These are phyloP conservation scores for Herminia tarsipennalis DNA, from an alignment of 2,888 invertebrate genomes.

Conservation along the genomic window DNA sequence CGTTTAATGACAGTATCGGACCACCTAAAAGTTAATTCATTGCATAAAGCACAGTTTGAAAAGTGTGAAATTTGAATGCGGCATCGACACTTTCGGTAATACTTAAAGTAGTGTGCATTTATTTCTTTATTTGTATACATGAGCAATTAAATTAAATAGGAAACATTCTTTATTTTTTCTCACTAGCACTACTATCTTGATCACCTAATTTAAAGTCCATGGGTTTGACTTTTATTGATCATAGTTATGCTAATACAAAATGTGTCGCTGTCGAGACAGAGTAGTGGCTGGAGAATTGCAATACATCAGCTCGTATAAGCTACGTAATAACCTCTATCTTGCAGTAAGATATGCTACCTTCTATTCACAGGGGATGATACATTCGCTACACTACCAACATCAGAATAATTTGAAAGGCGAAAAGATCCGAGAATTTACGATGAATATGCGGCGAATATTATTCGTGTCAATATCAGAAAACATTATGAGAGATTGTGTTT, in stretches of 20 bases:
- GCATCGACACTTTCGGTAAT: no score
- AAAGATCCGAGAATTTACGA: slow-evolving; percentile 20
- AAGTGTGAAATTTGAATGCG: no score
- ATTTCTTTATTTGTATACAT: no score
- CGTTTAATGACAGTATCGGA: no score
- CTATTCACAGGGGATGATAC: slow-evolving; percentile 11
- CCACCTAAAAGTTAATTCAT: no score
- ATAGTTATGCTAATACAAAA: neutral
- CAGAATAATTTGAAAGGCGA: slow-evolving; percentile 21
- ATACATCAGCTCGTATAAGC: slow-evolving; percentile 7
- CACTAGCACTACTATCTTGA: no score
- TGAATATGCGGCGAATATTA: slow-evolving; percentile 25
- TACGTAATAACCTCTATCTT: slow-evolving; percentile 8
- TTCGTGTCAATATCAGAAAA: slow-evolving; percentile 35
- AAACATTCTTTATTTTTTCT: no score
- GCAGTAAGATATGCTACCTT: slow-evolving; percentile 4
- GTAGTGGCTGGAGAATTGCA: slow-evolving; percentile 1
- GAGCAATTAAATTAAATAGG: no score
- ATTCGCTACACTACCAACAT: slow-evolving; percentile 16
- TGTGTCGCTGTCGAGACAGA: neutral
- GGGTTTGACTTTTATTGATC: neutral
- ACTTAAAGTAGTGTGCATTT: no score
- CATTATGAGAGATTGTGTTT: slow-evolving; percentile 34
- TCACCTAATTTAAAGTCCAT: no score
- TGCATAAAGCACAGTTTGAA: no score